Percentiles rank a stretch among this genome's conserved stretches.
phyloP scores from a whole-genome alignment of 2,888 invertebrate species.

The Gibbula magus region DNA sequence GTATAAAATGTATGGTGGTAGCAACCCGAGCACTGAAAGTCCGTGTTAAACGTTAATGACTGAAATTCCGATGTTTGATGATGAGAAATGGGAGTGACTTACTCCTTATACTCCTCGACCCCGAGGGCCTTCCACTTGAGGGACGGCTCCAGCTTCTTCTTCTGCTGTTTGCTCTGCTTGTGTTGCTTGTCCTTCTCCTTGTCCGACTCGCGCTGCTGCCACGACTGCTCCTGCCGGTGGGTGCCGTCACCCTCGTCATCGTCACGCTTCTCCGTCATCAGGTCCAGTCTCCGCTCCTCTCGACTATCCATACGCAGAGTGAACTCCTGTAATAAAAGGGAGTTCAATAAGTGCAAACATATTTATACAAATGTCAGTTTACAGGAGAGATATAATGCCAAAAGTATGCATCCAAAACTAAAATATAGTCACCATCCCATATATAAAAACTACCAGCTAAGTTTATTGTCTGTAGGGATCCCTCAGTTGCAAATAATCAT shows the following conservation, averaged over 20 bases:
- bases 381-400: neutral
- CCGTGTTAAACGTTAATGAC: too few species aligned
- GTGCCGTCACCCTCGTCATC: slow-evolving; percentile 50
- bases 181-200: slow-evolving; percentile 57
- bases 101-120: slow-evolving; percentile 65
- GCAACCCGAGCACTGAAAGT: too few species aligned
- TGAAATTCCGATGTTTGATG: too few species aligned
- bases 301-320: slow-evolving; percentile 50
- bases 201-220: slow-evolving; percentile 45
- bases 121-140: slow-evolving; percentile 71
- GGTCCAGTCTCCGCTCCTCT: slow-evolving; percentile 46
- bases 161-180: slow-evolving; percentile 58
- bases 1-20: too few species aligned
- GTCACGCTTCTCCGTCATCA: slow-evolving; percentile 44
- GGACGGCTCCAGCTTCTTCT: slow-evolving; percentile 71
- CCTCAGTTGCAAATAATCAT: too few species aligned
- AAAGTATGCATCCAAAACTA: too few species aligned
- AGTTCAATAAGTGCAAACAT: neutral
- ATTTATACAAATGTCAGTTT: too few species aligned
- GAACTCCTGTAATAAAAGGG: slow-evolving; percentile 46
- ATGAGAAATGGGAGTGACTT: slow-evolving; percentile 4
- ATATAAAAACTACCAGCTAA: too few species aligned
- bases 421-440: too few species aligned
- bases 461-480: too few species aligned
- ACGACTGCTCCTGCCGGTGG: slow-evolving; percentile 41